phyloP scores from a whole-genome alignment of 2,797 vertebrate species.

The Sebastes taczanowskii region DNA sequence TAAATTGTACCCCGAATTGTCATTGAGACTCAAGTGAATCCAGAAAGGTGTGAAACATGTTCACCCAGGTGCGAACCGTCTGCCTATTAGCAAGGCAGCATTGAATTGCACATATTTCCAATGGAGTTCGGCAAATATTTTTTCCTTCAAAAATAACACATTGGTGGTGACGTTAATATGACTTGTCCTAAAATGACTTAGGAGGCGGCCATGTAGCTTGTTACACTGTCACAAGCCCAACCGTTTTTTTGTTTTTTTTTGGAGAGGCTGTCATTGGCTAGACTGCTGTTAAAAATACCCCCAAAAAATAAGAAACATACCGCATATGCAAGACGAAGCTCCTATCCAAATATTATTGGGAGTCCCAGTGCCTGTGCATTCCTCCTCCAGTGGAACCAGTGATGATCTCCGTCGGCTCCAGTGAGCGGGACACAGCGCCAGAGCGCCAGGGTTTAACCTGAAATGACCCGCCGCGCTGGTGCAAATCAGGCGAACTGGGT shows the following conservation, averaged over 20 bases:
- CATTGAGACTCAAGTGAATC: neutral
- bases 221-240: neutral
- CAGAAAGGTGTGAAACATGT: neutral
- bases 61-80: neutral
- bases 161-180: neutral
- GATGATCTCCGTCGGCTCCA: slow-evolving; percentile 55
- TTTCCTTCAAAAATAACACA: neutral
- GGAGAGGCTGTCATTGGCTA: slow-evolving; percentile 48
- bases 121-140: slow-evolving; percentile 19
- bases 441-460: slow-evolving; percentile 73
- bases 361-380: slow-evolving; percentile 63
- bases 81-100: neutral
- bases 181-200: neutral
- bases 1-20: slow-evolving; percentile 11
- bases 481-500: slow-evolving; percentile 54
- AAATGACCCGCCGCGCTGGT: slow-evolving; percentile 74
- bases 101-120: slow-evolving; percentile 12
- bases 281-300: slow-evolving; percentile 18
- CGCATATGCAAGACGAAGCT: slow-evolving; percentile 68
- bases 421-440: slow-evolving; percentile 61
- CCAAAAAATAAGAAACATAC: slow-evolving; percentile 55
- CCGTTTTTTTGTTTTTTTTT: neutral
- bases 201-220: slow-evolving; percentile 1
- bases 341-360: slow-evolving; percentile 50
- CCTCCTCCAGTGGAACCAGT: slow-evolving; percentile 58